These are phyloP conservation scores for Strigamia maritima DNA, from an alignment of 2,888 invertebrate species.

Conservation along the genomic window DNA sequence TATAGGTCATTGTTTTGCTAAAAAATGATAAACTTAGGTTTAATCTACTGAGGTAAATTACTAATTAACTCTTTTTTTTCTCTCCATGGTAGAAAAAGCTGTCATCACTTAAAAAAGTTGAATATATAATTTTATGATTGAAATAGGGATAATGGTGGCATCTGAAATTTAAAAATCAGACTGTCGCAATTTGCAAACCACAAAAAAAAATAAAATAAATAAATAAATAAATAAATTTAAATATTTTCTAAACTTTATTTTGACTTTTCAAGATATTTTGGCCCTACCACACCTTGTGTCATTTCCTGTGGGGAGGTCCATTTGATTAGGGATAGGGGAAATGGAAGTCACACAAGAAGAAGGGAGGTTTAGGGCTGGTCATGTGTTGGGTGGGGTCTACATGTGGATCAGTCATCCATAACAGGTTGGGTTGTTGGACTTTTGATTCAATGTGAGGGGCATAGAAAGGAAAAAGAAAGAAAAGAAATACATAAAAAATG, in stretches of 20 bases:
- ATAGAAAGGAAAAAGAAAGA: background rate
- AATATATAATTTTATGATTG: background rate
- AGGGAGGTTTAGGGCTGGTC: conserved; percentile 28
- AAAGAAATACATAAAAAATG: background rate
- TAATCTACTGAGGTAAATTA: background rate
- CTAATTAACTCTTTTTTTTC: background rate
- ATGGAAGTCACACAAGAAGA: conserved; percentile 17
- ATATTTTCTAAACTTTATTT: background rate
- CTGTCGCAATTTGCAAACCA: background rate
- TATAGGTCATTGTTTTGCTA: background rate
- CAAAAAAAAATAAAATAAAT: background rate
- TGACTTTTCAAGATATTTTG: background rate
- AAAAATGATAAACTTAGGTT: background rate
- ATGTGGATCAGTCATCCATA: conserved; percentile 31
- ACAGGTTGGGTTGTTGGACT: conserved; percentile 34
- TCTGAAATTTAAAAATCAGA: background rate
- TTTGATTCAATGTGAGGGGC: conserved; percentile 18
- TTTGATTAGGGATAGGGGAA: conserved; percentile 27
- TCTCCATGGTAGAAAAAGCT: background rate
- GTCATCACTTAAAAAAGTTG: background rate
- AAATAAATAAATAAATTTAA: background rate
- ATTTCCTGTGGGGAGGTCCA: conserved; percentile 34
- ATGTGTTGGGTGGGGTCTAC: conserved; percentile 32
- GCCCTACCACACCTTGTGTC: conserved; percentile 27
- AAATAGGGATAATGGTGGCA: background rate